Evolutionary conservation across 2,888 invertebrate species (phyloP), one percentile per base, ranked within the genome.

Genomic region (Caenorhabditis sp.): DNA sequence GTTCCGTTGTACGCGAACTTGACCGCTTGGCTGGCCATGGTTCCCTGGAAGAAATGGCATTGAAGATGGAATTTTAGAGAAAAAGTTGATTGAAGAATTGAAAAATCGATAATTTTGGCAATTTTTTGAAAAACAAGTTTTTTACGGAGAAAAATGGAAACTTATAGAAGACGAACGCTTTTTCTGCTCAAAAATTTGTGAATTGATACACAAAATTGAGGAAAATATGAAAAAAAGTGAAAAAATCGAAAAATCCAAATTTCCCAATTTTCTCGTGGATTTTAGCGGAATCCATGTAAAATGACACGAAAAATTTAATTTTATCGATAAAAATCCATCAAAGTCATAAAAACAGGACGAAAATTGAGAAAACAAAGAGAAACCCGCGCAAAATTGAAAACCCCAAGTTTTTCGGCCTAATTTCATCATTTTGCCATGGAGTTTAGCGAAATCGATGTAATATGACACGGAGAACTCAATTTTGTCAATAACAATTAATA

Each of bases 1-100:
- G 85, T 65, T 55, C 86, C 85, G 84, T 89, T 85, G 77, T 88
- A 87, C 61, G 86, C 85, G 72, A 87, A 88, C 40, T 82, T 81
- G 60, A 88, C 68, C 51, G 84, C 88, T 20, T 85, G 82, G 50
- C 62, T 62, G 60, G 82, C 81, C 84, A 82, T 84, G 32, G 11
- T 65, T 47, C 58, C 74, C 76, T 70, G 50, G 44, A 67, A 76
- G 28, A 22, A 15, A 60, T 37, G n/a, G n/a, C 2, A 20, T 37
- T 56, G 8, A 11, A 18, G 11, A 8, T 24, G 20, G 6, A 35
- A 32, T 56, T 56, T 56, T 35, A 9, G n/a, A 5, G 18, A 18
- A 47, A 18, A 65, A 24, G 8, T 9, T n/a, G n/a, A n/a, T 32
- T 35, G 56, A 40, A 18, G 55, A 24, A 40, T 24, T 55, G 53